Percentiles rank a stretch among this genome's conserved stretches.
Conservation (phyloP, 2,113 vertebrate species). For the Neopipo cinnamomea region DNA sequence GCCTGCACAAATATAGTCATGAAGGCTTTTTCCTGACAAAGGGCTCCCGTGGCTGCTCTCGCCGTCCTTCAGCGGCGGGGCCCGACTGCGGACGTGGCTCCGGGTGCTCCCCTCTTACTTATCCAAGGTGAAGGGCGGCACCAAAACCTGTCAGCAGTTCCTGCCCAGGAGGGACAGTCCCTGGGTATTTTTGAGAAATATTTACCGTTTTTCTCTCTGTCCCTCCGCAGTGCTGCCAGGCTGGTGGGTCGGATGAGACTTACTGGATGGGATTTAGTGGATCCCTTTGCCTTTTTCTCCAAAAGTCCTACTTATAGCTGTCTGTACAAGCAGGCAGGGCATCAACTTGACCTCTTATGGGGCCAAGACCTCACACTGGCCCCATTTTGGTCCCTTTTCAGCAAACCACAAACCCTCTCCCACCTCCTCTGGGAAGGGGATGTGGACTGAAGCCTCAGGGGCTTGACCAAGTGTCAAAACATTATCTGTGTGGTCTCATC, state of each 20-base stretch:
- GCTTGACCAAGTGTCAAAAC: neutral
- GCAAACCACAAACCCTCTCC: neutral
- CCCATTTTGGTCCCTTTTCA: neutral
- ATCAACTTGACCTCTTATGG: rapidly evolving
- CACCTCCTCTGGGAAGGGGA: neutral
- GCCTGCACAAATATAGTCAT: conserved; percentile 53
- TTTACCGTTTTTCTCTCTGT: neutral
- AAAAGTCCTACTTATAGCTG: neutral
- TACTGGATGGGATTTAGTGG: neutral
- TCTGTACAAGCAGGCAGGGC: neutral
- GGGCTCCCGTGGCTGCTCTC: neutral
- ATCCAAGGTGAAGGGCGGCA: conserved; percentile 24
- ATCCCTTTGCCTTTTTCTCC: neutral
- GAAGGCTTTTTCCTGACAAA: conserved; percentile 39
- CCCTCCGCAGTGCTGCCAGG: neutral
- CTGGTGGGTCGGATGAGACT: rapidly evolving
- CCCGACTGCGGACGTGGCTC: rapidly evolving
- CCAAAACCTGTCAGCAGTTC: neutral
- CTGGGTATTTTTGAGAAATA: neutral
- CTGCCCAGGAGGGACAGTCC: conserved; percentile 1
- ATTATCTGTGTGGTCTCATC: neutral
- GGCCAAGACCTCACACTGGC: neutral
- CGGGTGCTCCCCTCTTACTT: neutral
- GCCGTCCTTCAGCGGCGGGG: rapidly evolving
- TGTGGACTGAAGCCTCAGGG: neutral